phyloP scores from a whole-genome alignment of 2,888 invertebrate species.

The Apocheima hispidaria region DNA sequence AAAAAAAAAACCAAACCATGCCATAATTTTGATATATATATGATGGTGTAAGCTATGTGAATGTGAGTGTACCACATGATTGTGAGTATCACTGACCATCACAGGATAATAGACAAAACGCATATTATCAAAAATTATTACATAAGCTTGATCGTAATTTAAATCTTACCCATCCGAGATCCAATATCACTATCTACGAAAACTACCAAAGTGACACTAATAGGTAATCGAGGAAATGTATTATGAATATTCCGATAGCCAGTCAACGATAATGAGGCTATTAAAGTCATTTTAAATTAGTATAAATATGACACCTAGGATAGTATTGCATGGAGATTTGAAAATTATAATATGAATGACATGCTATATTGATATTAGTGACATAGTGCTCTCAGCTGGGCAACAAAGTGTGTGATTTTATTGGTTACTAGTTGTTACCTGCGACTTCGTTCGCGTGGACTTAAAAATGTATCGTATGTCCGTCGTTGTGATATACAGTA shows the following conservation, averaged over 20 bases:
- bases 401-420: conserved; percentile 36
- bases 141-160: conserved; percentile 19
- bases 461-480: too few relatives aligned
- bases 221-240: conserved; percentile 37
- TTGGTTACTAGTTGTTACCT: conserved; percentile 13
- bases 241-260: conserved; percentile 30
- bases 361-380: conserved; percentile 25
- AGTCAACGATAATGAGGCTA: conserved; percentile 30
- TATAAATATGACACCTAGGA: conserved; percentile 45
- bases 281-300: conserved; percentile 40
- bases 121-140: conserved; percentile 16
- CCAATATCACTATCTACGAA: conserved; percentile 30
- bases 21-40: background rate
- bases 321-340: conserved; percentile 39
- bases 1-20: conserved; percentile 5
- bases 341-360: conserved; percentile 32
- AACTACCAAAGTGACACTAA: conserved; percentile 36
- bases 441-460: too few relatives aligned
- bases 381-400: conserved; percentile 18
- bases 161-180: conserved; percentile 31
- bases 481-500: too few relatives aligned
- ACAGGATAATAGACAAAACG: conserved; percentile 14
- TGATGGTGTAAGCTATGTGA: background rate
- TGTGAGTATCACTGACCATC: background rate
- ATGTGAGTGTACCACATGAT: background rate